phyloP scores from a whole-genome alignment of 2,113 vertebrate species.

The Spheniscus mendiculus region DNA sequence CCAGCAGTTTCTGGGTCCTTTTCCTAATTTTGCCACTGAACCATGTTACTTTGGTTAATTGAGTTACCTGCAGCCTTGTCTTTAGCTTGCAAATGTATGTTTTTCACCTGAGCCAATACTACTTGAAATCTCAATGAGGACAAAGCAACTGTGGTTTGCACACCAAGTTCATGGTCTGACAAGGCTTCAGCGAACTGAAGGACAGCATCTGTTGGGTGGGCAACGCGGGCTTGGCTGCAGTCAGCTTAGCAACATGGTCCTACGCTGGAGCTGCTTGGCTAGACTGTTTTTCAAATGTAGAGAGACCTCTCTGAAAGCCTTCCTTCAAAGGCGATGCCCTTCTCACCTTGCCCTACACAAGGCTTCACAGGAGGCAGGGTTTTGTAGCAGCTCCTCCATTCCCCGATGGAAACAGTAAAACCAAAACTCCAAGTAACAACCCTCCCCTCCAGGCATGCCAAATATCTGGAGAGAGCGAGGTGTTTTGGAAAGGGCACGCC shows the following conservation, averaged over 20 bases:
- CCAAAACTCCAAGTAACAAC: not conserved
- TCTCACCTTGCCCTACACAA: not conserved
- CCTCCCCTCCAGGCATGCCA: fast-evolving
- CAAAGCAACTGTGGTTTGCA: not conserved
- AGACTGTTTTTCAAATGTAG: not conserved
- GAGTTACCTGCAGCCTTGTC: not conserved
- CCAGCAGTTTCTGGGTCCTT: not conserved
- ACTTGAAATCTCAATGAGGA: not conserved
- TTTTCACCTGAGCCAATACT: not conserved
- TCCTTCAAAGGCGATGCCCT: not conserved
- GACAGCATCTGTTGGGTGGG: not conserved
- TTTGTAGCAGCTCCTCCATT: not conserved
- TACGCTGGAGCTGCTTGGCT: not conserved
- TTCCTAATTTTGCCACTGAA: not conserved
- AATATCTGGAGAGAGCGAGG: not conserved
- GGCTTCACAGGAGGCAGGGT: not conserved
- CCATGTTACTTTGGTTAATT: not conserved
- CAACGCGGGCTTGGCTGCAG: not conserved
- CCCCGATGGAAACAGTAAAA: not conserved
- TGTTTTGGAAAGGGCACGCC: not conserved
- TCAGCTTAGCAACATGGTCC: not conserved
- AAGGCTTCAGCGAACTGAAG: not conserved
- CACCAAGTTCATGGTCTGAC: fast-evolving
- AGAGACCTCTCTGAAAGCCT: not conserved
- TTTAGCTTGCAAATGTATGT: not conserved